Evolutionary conservation across 64 coral and sea anemone species (phyloP).

Genomic region (Montipora sp.): DNA sequence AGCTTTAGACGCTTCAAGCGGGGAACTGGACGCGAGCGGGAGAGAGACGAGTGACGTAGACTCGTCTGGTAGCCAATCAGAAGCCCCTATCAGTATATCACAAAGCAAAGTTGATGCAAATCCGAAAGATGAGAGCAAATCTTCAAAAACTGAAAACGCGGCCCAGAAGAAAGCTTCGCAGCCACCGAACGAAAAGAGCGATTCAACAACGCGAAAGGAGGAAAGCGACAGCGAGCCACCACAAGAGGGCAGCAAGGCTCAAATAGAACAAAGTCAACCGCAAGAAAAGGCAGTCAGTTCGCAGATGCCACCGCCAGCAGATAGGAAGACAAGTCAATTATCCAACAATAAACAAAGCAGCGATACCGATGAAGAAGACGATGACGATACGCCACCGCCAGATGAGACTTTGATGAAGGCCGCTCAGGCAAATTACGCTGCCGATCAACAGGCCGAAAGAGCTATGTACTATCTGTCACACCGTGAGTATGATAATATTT

Average conservation of each 20-base stretch:
- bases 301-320: background rate
- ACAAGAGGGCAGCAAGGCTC: background rate
- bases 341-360: background rate
- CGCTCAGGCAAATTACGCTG: slow-evolving; percentile 24
- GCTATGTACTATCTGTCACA: background rate
- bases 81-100: background rate
- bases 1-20: slow-evolving; percentile 40
- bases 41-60: slow-evolving; percentile 9
- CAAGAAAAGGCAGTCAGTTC: background rate
- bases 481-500: background rate
- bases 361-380: background rate
- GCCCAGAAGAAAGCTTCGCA: background rate
- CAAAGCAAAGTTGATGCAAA: background rate
- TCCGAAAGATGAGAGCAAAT: background rate
- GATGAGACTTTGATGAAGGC: slow-evolving; percentile 21
- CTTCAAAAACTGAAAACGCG: background rate
- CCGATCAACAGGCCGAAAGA: slow-evolving; percentile 20
- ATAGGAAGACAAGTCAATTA: background rate
- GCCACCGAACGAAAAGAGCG: background rate
- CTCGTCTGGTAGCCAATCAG: slow-evolving; percentile 31
- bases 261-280: background rate
- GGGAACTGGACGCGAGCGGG: slow-evolving; percentile 12
- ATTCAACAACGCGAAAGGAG: background rate
- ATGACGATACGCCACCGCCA: background rate
- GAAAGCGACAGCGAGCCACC: background rate